Conservation (phyloP, 2,113 vertebrate genomes). For the Triplophysa siluroides region DNA sequence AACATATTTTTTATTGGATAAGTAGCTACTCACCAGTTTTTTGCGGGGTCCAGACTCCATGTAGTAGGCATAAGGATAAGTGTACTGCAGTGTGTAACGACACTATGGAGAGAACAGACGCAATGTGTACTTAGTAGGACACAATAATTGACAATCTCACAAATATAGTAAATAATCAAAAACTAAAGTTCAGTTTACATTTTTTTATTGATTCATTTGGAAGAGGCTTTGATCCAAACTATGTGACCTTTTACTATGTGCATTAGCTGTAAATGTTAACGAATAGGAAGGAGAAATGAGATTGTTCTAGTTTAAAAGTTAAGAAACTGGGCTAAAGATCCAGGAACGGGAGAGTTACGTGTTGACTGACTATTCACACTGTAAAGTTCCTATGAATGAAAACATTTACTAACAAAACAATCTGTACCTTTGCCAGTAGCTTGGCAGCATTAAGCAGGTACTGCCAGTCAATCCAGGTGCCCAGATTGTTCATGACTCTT, state of each 20-base stretch:
- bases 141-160: too few relatives aligned
- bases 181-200: too few relatives aligned
- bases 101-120: conserved; percentile 74
- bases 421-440: conserved; percentile 91
- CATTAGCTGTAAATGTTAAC: neutral
- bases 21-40: conserved; percentile 87
- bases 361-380: neutral
- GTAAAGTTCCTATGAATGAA: neutral
- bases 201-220: too few relatives aligned
- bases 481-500: conserved; percentile 98
- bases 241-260: too few relatives aligned
- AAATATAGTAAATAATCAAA: too few relatives aligned
- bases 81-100: conserved; percentile 98
- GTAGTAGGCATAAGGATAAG: conserved; percentile 98
- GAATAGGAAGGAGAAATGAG: neutral
- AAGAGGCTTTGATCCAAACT: too few relatives aligned
- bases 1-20: neutral
- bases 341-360: neutral
- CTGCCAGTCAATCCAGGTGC: conserved; percentile 99
- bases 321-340: neutral
- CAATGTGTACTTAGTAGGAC: neutral
- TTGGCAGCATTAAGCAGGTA: conserved; percentile 98
- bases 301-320: too few relatives aligned
- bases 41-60: conserved; percentile 98
- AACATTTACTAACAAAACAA: neutral